phyloP scores from a whole-genome alignment of 2,888 invertebrate species.

The Megaustenia siamemsis region DNA sequence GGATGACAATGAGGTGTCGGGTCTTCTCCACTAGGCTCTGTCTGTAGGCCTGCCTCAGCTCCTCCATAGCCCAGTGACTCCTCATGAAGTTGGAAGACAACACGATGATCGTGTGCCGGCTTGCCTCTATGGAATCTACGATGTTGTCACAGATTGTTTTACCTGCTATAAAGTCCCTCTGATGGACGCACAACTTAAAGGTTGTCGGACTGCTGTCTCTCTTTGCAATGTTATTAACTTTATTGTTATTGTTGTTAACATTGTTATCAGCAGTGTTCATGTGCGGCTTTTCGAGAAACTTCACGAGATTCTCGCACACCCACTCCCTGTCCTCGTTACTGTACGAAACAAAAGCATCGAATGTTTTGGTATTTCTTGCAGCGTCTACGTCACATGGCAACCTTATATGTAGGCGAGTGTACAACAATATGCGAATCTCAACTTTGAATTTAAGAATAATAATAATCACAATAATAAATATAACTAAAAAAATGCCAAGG shows the following conservation, averaged over 20 bases:
- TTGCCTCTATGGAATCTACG: constrained; percentile 92
- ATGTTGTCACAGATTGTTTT: constrained; percentile 89
- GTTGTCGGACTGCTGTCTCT: neutral
- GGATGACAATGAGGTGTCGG: constrained; percentile 87
- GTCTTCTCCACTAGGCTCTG: constrained; percentile 85
- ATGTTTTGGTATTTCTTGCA: constrained; percentile 75
- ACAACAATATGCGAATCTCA: constrained; percentile 66
- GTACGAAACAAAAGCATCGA: constrained; percentile 94
- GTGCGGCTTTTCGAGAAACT: constrained; percentile 86
- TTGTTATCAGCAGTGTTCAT: too few relatives aligned
- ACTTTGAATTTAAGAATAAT: constrained; percentile 26
- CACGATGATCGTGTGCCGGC: constrained; percentile 91
- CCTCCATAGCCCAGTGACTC: constrained; percentile 93
- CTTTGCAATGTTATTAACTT: neutral
- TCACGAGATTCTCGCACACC: constrained; percentile 90
- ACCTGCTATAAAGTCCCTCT: constrained; percentile 70
- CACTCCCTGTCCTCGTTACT: constrained; percentile 92
- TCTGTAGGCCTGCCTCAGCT: constrained; percentile 92
- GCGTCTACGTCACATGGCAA: constrained; percentile 62
- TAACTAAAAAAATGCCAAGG: constrained; percentile 41
- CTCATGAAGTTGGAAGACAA: constrained; percentile 93
- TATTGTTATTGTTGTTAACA: neutral
- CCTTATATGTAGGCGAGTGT: constrained; percentile 70
- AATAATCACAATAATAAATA: constrained; percentile 48
- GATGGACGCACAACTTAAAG: constrained; percentile 70